phyloP scores from a whole-genome alignment of 2,888 invertebrate genomes.

The Cantharis lateralis region DNA sequence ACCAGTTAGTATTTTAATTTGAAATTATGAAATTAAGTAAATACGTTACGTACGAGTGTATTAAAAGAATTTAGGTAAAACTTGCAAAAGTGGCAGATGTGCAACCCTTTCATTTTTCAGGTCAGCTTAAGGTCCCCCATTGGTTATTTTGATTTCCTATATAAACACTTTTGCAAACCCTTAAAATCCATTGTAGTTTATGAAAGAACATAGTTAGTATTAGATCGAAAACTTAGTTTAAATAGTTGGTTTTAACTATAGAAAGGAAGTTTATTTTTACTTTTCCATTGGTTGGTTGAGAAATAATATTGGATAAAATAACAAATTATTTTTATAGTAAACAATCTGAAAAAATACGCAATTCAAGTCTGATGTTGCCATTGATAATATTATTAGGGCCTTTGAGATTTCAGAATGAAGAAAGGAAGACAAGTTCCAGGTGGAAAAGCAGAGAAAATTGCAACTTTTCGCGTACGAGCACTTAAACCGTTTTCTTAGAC shows the following conservation, averaged over 20 bases:
- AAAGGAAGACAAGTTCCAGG: not conserved
- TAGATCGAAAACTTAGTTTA: constrained; percentile 12
- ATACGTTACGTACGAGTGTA: not conserved
- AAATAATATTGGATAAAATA: not conserved
- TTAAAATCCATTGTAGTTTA: constrained; percentile 12
- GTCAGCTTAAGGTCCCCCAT: constrained; percentile 20
- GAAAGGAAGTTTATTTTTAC: constrained; percentile 19
- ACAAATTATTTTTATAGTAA: not conserved
- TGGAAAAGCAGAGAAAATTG: not conserved
- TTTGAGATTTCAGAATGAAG: not conserved
- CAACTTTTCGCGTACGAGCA: not conserved
- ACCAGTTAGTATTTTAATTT: not conserved
- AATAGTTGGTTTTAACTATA: constrained; percentile 4
- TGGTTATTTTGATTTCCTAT: constrained; percentile 28
- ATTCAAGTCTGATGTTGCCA: not conserved
- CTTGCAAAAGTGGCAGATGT: constrained; percentile 15
- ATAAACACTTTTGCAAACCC: constrained; percentile 23
- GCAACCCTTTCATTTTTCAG: constrained; percentile 28
- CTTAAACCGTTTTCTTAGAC: not conserved
- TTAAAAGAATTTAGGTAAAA: no score
- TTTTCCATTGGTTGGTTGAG: not conserved
- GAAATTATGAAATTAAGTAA: not conserved
- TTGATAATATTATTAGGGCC: not conserved
- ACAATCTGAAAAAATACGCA: not conserved
- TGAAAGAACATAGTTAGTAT: constrained; percentile 21